Percentiles rank a stretch among this genome's conserved stretches.
These are phyloP conservation scores for Sialia sialis DNA, from an alignment of 2,113 vertebrate genomes.

Conservation along the genomic window DNA sequence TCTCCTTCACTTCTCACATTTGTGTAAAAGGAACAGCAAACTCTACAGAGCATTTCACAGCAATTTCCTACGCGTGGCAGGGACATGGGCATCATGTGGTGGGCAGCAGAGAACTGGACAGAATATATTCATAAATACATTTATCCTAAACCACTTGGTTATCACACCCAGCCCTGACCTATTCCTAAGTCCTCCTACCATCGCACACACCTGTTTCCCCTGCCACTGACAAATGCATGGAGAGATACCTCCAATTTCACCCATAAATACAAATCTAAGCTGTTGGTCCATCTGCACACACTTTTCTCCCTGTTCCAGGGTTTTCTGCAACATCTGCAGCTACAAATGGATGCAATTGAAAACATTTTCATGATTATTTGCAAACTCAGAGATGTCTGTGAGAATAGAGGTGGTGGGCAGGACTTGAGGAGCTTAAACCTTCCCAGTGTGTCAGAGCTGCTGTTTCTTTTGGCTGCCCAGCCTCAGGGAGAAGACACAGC, in stretches of 20 bases:
- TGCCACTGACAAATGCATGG: background rate
- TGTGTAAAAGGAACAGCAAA: background rate
- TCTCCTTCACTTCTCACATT: background rate
- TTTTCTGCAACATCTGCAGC: background rate
- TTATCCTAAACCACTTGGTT: background rate
- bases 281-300: background rate
- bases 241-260: background rate
- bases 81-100: background rate
- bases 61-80: background rate
- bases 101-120: constrained; percentile 3
- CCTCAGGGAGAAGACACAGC: background rate
- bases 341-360: background rate
- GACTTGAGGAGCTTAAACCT: background rate
- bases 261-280: background rate
- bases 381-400: background rate
- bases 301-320: background rate
- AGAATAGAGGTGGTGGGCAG: background rate
- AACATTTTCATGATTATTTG: background rate
- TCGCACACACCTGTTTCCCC: background rate
- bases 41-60: background rate
- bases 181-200: background rate
- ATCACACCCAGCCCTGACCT: background rate
- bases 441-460: background rate
- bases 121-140: background rate
- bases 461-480: background rate